A percentile compares a stretch with the other conserved stretches of the same genome.
Evolutionary conservation across 2,797 vertebrate genomes (phyloP).

Genomic region (Chaetophractus vellerosus): DNA sequence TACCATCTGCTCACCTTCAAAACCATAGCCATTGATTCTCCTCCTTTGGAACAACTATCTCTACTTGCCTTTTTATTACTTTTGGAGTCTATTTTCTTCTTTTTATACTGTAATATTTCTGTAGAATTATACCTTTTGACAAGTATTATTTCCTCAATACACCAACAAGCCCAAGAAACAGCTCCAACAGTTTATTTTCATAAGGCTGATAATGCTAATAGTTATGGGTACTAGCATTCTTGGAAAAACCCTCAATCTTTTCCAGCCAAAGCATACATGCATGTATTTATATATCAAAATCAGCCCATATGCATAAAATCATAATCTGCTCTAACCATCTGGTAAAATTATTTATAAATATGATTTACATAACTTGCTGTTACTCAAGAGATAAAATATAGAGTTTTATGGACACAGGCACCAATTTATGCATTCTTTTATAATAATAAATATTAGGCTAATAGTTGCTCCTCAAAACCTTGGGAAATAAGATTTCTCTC

Average conservation of each 20-base stretch:
- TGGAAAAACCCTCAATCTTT: constrained; percentile 44
- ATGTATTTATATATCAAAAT: constrained; percentile 48
- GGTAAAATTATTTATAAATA: constrained; percentile 10
- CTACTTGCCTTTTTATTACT: neutral
- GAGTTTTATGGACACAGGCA: neutral
- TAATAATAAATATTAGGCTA: neutral
- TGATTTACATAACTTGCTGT: constrained; percentile 8
- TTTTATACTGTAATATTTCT: neutral
- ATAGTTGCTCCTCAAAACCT: constrained; percentile 5
- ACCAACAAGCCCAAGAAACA: constrained; percentile 58
- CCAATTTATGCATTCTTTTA: neutral
- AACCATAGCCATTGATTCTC: neutral
- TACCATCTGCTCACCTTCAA: neutral
- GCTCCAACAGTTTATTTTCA: constrained; percentile 66
- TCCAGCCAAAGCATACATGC: constrained; percentile 37
- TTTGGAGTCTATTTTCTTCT: neutral
- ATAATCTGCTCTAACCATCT: constrained; percentile 50
- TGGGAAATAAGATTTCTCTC: constrained; percentile 14
- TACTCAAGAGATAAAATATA: neutral
- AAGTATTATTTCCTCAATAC: constrained; percentile 31
- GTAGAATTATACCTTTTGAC: neutral
- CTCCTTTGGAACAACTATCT: neutral
- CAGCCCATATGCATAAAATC: neutral
- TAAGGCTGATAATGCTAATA: constrained; percentile 35
- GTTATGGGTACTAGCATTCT: constrained; percentile 17